Conservation (phyloP, 2,113 vertebrate species). For the Atlantisia rogersi region DNA sequence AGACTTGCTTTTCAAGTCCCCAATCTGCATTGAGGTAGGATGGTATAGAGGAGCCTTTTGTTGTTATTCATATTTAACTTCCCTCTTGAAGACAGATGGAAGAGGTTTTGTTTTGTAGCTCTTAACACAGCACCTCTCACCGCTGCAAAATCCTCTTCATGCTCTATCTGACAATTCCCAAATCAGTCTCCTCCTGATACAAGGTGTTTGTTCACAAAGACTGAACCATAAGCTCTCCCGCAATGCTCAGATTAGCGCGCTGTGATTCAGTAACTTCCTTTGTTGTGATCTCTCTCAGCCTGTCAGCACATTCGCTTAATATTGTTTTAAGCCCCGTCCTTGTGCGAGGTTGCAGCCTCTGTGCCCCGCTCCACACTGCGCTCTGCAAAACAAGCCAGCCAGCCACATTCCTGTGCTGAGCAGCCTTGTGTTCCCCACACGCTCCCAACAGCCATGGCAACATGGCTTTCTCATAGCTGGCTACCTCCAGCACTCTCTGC, state of each 20-base stretch:
- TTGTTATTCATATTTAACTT: neutral
- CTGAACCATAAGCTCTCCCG: neutral
- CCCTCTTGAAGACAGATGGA: neutral
- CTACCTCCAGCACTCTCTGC: neutral
- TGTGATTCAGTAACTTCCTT: constrained; percentile 9
- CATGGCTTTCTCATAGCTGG: neutral
- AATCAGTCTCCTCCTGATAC: neutral
- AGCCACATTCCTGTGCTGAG: neutral
- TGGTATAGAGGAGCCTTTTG: neutral
- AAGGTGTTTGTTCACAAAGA: neutral
- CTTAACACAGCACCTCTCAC: neutral
- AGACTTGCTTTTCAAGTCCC: neutral
- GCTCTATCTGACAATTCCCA: neutral
- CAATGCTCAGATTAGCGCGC: neutral
- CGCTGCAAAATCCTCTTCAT: neutral
- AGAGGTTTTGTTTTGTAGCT: neutral
- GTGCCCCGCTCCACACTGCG: neutral
- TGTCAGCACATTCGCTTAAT: neutral
- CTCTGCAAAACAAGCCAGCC: neutral
- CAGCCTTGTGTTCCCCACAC: neutral
- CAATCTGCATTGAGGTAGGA: neutral
- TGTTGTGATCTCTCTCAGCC: neutral
- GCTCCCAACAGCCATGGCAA: constrained; percentile 18
- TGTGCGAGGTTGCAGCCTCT: neutral
- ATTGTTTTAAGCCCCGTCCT: neutral